Conservation (phyloP, 2,797 vertebrate genomes). For the Peromyscus aztecus region DNA sequence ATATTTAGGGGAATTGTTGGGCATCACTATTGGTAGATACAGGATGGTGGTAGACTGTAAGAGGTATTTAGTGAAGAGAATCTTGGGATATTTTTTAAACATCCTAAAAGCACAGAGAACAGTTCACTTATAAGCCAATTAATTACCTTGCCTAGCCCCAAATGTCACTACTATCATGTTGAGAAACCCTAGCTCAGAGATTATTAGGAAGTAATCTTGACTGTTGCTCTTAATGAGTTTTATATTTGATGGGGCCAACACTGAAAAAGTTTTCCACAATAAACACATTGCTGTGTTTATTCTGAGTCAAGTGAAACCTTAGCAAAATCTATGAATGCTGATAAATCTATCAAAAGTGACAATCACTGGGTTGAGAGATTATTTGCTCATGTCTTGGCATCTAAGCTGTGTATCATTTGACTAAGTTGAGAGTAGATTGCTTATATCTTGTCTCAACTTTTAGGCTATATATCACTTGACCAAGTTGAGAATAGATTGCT, state of each 20-base stretch:
- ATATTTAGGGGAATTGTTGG: neutral
- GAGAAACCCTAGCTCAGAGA: neutral
- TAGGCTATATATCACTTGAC: neutral
- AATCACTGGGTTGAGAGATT: neutral
- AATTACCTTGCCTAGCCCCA: neutral
- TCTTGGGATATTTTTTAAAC: neutral
- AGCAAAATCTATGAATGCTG: neutral
- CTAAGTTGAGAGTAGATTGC: neutral
- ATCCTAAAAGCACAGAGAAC: neutral
- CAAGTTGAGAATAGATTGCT: neutral
- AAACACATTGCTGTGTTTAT: neutral
- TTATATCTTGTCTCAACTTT: neutral
- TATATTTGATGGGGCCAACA: neutral
- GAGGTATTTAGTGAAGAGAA: neutral
- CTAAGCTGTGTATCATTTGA: neutral
- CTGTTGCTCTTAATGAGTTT: conserved; percentile 5
- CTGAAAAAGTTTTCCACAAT: conserved; percentile 9
- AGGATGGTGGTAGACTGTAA: neutral
- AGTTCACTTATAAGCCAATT: no score
- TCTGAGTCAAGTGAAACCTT: neutral
- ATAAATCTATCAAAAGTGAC: neutral
- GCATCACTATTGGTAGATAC: neutral
- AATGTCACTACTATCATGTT: neutral
- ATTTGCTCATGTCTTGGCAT: neutral
- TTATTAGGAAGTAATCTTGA: neutral